Evolutionary conservation across 2,113 vertebrate species (phyloP).

Genomic region (Ictalurus punctatus): DNA sequence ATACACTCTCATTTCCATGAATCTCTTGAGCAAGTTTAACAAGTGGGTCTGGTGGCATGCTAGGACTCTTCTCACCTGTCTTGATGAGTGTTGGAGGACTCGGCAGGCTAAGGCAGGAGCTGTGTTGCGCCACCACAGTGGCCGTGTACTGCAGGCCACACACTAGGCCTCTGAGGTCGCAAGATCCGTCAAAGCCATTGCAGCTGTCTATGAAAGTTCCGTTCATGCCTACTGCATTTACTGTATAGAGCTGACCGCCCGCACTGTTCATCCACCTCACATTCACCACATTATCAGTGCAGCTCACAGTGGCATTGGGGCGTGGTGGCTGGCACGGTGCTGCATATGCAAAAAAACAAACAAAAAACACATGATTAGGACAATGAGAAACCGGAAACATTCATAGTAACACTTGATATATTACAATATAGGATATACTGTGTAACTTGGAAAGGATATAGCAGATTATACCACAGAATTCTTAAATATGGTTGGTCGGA

Average conservation of each 20-base stretch:
- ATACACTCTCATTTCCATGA: neutral
- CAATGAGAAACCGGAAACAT: neutral
- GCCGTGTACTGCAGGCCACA: conserved; percentile 71
- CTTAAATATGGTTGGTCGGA: neutral
- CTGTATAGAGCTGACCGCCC: conserved; percentile 63
- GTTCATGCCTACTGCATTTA: conserved; percentile 56
- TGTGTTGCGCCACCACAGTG: conserved; percentile 64
- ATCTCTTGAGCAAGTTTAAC: neutral
- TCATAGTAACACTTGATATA: neutral
- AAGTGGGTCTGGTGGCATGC: neutral
- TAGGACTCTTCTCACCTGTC: conserved; percentile 63
- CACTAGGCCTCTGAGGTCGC: conserved; percentile 63
- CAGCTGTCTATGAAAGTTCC: conserved; percentile 61
- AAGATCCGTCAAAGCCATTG: conserved; percentile 49
- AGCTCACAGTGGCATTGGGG: conserved; percentile 63
- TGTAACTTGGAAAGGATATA: neutral
- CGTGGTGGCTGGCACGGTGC: conserved; percentile 67
- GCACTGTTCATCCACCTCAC: conserved; percentile 63
- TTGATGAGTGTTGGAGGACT: conserved; percentile 62
- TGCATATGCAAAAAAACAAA: conserved; percentile 43
- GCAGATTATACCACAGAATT: neutral
- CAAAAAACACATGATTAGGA: neutral
- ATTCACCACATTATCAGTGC: conserved; percentile 66
- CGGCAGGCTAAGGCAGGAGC: conserved; percentile 61
- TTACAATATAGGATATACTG: neutral